Base-by-base conservation (phyloP, 2,797 vertebrate species). In the Cirrhinus molitorella region DNA sequence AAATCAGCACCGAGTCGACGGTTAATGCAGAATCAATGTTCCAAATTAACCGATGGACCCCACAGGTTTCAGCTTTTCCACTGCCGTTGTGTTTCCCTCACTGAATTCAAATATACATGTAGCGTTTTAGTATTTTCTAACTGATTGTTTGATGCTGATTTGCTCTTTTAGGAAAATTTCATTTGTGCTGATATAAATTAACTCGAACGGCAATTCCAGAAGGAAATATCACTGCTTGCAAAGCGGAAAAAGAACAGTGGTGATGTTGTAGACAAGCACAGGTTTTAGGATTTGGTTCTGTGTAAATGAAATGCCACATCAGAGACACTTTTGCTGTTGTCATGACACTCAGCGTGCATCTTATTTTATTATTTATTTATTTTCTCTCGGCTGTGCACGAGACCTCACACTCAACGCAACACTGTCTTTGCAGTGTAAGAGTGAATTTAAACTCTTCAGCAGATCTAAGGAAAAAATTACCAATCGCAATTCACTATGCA, bases 21-120 rank as follows among this genome's bases (percentile, higher is more conserved):
- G 91, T 94, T 95, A 94, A 95, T 94, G 92, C 90, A 88, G 93
- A 95, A 95, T 95, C 95, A 84, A 95, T 95, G 91, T 85, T 93
- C 90, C 91, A 93, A 94, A 95, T 95, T 93, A 95, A 94, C 93
- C 91, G 86, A 91, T 68, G 85, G 87, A 85, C 93, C 88, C 91
- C 88, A 85, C 80, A 79, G 87, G 86, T 87, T 85, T 91, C 79
- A 77, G 86, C 78, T 91, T 85, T 87, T 84, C 87, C 63, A 86
- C 84, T 84, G 79, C 80, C 74, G 6, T 53, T 16, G 23, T 74
- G 70, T 81, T 66, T 77, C 40, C 49, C n/a, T 59, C 5, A 77
- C 23, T 37, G 25, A 57, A 85, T 43, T 11, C 76, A 65, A 82
- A 84, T 72, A 71, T 86, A 85, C 81, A 14, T 65, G 80, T 71